Base-by-base conservation (phyloP, 1,140 invertebrate genomes). In the Drosophila simulans region DNA sequence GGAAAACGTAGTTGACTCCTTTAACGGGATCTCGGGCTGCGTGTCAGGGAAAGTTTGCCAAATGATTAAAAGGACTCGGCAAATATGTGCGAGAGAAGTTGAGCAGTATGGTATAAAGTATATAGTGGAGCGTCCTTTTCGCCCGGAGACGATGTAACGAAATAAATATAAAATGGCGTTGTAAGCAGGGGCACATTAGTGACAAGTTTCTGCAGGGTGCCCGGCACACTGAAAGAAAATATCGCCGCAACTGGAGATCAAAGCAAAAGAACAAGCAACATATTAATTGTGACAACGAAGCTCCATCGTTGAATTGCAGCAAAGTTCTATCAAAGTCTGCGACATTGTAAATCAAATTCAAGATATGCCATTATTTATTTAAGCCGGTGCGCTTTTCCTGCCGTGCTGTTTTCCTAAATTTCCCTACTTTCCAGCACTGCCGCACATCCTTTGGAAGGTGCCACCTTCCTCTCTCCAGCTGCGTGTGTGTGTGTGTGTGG, bases 121-220 rank as follows among this genome's bases (percentile, higher is more conserved):
- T 52, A 51, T 51, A 68, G 73, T 54, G 39, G 62, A 58, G 71
- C 72, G 81, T 80, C 71, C 55, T 76, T 80, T 46, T 49, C 13
- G 68, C 76, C 83, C 71, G 62, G 82, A 74, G 72, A 74, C 45
- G 59, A 60, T 73, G 76, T 73, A 88, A 88, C 80, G 53, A 68
- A 88, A 88, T 89, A 89, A 89, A 88, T 89, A 89, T 89, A 89
- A 86, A 82, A 88, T 86, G 78, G 83, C 83, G 75, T 88, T 81
- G 83, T 88, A 88, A 88, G 83, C 79, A 86, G 83, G 49, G 60
- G 79, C 79, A 88, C 83, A 86, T 88, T 86, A 88, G 83, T 72
- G 83, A 69, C 77, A 81, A 56, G 66, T 63, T 53, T 55, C 17
- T 25, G 34, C 42, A 27, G 40, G 56, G 1, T 17, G 34, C n/a